Percentiles rank a stretch among this genome's conserved stretches.
Conservation (phyloP, 2,888 invertebrate species). For the Lottia gigantea region DNA sequence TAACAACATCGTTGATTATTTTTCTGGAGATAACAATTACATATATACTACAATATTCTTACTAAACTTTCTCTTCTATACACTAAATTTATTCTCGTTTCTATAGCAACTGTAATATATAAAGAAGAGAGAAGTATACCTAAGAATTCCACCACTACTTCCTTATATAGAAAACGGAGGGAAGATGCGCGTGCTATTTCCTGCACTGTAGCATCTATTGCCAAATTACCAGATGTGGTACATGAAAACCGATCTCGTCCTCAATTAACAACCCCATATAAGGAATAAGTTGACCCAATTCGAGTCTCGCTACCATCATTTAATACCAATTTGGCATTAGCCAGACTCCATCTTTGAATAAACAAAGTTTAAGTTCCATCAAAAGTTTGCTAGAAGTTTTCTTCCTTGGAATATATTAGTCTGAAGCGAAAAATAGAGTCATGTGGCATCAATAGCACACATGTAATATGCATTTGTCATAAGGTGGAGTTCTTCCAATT, state of each 20-base stretch:
- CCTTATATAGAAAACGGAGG: conserved; percentile 1
- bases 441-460: too few species aligned
- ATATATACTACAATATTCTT: too few species aligned
- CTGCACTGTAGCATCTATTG: background rate
- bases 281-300: background rate
- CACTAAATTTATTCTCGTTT: conserved; percentile 6
- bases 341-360: background rate
- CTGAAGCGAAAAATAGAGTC: background rate
- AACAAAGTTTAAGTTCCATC: background rate
- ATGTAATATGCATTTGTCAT: too few species aligned
- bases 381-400: background rate
- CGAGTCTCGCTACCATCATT: background rate
- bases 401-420: background rate
- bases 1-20: too few species aligned
- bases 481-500: too few species aligned
- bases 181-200: conserved; percentile 9
- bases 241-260: background rate
- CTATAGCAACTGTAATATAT: background rate
- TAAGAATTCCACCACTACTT: conserved; percentile 7
- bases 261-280: background rate
- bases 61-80: background rate
- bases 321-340: background rate
- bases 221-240: conserved; percentile 2
- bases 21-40: too few species aligned
- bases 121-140: background rate